These are phyloP conservation scores for Gymnorhina tibicen DNA, from an alignment of 2,113 vertebrate species.

Conservation along the genomic window DNA sequence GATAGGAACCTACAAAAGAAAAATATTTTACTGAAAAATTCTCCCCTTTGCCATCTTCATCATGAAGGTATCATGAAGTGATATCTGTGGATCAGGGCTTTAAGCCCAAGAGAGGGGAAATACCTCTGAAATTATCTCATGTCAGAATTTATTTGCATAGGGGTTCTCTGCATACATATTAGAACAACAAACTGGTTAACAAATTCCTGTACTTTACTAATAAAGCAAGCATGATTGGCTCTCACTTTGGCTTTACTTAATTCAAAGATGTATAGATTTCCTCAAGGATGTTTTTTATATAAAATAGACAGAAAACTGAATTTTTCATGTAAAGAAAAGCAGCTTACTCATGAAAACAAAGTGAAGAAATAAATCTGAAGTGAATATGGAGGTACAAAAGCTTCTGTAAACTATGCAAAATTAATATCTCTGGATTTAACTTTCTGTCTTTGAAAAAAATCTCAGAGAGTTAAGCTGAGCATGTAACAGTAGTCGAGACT, in stretches of 20 bases:
- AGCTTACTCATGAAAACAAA: neutral
- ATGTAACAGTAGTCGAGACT: neutral
- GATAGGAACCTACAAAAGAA: neutral
- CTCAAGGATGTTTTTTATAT: neutral
- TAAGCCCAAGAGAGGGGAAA: neutral
- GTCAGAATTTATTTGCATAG: neutral
- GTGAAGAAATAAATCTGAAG: neutral
- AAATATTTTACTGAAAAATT: neutral
- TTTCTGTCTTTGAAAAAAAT: neutral
- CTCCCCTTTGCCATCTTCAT: neutral
- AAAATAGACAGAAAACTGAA: neutral
- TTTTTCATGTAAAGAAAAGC: neutral
- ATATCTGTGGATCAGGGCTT: neutral
- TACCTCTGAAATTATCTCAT: neutral
- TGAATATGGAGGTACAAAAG: neutral
- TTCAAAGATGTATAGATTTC: neutral
- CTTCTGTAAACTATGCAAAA: neutral
- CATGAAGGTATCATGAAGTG: neutral
- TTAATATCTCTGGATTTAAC: neutral
- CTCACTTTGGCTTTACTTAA: neutral
- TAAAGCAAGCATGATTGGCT: neutral
- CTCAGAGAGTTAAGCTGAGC: neutral
- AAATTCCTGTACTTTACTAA: neutral
- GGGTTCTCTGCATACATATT: neutral
- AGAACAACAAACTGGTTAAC: neutral